phyloP scores from a whole-genome alignment of 1,140 invertebrate species.

The Papilio polytes region DNA sequence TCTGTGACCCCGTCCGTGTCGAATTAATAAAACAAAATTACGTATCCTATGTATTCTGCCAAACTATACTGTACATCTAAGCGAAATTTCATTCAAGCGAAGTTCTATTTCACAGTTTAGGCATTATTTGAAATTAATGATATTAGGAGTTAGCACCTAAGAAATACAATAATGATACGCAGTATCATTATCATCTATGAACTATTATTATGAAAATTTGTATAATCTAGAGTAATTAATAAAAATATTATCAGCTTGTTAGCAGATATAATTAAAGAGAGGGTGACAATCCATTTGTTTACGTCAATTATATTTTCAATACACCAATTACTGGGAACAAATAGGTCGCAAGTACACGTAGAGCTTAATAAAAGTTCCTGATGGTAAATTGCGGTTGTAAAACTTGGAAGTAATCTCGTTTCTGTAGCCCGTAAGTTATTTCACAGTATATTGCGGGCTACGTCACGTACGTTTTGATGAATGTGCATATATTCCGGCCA shows the following conservation, averaged over 20 bases:
- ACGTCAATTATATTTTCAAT: background rate
- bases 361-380: slow-evolving; percentile 18
- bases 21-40: too few species aligned
- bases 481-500: slow-evolving; percentile 34
- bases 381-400: slow-evolving; percentile 62
- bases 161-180: too few species aligned
- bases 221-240: background rate
- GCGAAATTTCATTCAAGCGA: too few species aligned
- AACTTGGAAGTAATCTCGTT: slow-evolving; percentile 78
- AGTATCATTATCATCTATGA: background rate
- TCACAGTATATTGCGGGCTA: slow-evolving; percentile 77
- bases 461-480: slow-evolving; percentile 54
- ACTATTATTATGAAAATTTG: background rate
- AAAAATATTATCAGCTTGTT: background rate
- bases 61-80: too few species aligned
- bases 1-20: too few species aligned
- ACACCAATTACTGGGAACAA: background rate
- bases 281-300: background rate
- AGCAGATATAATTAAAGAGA: background rate
- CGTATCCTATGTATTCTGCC: too few species aligned
- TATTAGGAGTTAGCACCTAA: too few species aligned
- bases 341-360: slow-evolving; percentile 8
- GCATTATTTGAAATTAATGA: too few species aligned
- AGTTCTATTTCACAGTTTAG: too few species aligned
- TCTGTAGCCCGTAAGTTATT: slow-evolving; percentile 73